A percentile compares a stretch with the other conserved stretches of the same genome.
phyloP scores from a whole-genome alignment of 2,797 vertebrate species.

The Okamejei kenojei region DNA sequence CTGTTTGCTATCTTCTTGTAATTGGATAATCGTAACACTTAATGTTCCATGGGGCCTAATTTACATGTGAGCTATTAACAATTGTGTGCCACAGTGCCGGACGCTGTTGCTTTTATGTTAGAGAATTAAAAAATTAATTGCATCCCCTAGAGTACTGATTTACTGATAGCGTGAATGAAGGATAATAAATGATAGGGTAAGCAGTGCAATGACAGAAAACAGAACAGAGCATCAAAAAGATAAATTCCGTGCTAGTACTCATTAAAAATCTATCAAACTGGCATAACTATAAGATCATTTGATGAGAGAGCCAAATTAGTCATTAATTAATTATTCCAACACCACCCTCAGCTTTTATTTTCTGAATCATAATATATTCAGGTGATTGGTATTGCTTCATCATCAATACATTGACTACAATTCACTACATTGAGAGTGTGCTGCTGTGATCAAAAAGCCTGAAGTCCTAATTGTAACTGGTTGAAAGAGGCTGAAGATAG shows the following conservation, averaged over 20 bases:
- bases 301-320: neutral
- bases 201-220: neutral
- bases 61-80: neutral
- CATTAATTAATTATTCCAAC: neutral
- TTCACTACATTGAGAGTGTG: neutral
- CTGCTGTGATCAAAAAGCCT: neutral
- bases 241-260: neutral
- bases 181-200: neutral
- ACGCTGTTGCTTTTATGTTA: neutral
- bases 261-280: neutral
- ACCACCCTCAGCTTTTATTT: no score
- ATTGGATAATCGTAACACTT: conserved; percentile 1
- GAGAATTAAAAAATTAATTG: conserved; percentile 25
- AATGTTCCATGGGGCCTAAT: conserved; percentile 21
- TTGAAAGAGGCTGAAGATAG: no score
- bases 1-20: conserved; percentile 5
- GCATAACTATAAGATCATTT: neutral
- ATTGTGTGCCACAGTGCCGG: neutral
- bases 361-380: neutral
- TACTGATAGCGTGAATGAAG: neutral
- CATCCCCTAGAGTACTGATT: neutral
- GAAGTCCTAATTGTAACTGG: neutral
- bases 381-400: neutral
- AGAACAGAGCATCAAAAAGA: neutral
- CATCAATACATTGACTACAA: neutral